Base-by-base conservation (phyloP, 37 sponge, comb jelly and placozoan genomes). In the Halichondria panicea region DNA sequence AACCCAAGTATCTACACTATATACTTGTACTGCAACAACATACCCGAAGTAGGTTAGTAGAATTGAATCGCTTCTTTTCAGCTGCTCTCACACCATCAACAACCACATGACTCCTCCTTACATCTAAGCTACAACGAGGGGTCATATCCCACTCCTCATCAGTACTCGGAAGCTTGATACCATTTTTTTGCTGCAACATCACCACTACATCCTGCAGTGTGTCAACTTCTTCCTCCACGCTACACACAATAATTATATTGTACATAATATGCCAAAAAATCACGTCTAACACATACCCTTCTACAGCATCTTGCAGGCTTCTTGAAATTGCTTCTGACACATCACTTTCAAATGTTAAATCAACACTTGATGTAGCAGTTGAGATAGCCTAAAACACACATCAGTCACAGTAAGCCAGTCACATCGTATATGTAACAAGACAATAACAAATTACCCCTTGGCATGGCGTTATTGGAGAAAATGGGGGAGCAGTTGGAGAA, bases 401-500 rank as follows among this genome's bases (percentile, higher is more conserved):
- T 15, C 52, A 48, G 15, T 15, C 11, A 18, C 15, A 48, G 52
- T 48, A 15, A 15, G 11, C 11, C 52, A 18, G 15, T 48, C 15
- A 11, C 52, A 18, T 18, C 52, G n/a, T n/a, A n/a, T n/a, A n/a
- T n/a, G n/a, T n/a, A n/a, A n/a, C n/a, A n/a, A n/a, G n/a, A n/a
- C n/a, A n/a, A n/a, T n/a, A n/a, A n/a, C n/a, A n/a, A 11, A 48
- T 48, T 48, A 48, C 13, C 11, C 13, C 13, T 48, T 48, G 11
- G 52, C 15, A 18, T 48, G 52, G 52, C 11, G 52, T 59, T 8
- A 59, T 59, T 25, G 61, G 61, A 59, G 61, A 59, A 59, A 25
- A 59, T 11, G 61, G 61, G 7, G 61, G 61, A 25, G 61, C 61
- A 24, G 27, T 8, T 25, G 61, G 61, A 59, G 24, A 24, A 59